phyloP scores from a whole-genome alignment of 2,888 invertebrate genomes.

The Tribolium freemani region DNA sequence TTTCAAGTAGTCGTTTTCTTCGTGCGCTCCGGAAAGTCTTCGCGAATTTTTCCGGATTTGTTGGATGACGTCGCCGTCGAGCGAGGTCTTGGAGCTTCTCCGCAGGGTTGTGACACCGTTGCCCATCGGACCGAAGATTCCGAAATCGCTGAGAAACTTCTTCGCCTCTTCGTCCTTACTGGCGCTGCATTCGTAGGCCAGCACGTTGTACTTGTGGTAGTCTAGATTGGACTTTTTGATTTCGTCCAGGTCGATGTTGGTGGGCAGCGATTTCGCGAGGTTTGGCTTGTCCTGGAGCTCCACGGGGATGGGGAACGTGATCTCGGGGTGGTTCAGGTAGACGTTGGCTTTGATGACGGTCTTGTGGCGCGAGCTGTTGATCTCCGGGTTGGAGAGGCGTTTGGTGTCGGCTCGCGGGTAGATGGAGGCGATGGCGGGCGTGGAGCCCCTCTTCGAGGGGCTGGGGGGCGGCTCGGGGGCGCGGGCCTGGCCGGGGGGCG shows the following conservation, averaged over 20 bases:
- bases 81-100: constrained; percentile 56
- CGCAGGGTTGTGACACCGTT: constrained; percentile 60
- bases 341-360: constrained; percentile 56
- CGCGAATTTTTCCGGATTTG: constrained; percentile 60
- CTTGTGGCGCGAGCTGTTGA: constrained; percentile 45
- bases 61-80: constrained; percentile 57
- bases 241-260: constrained; percentile 52
- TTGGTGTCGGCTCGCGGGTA: constrained; percentile 45
- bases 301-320: constrained; percentile 63
- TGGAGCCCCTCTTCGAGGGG: constrained; percentile 43
- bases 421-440: constrained; percentile 39
- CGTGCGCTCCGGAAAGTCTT: constrained; percentile 55
- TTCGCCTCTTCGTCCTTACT: constrained; percentile 60
- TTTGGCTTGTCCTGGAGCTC: constrained; percentile 50
- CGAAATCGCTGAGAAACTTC: constrained; percentile 66
- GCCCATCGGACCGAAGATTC: constrained; percentile 65
- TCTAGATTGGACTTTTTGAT: constrained; percentile 57
- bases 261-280: constrained; percentile 49
- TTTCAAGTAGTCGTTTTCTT: constrained; percentile 65
- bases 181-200: constrained; percentile 55
- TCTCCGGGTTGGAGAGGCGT: constrained; percentile 58
- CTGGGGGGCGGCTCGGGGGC: constrained; percentile 43
- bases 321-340: constrained; percentile 65
- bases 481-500: constrained; percentile 8
- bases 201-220: constrained; percentile 61